Conservation (phyloP, 64 coral and sea anemone species). For the Catalaphyllia jardinei region DNA sequence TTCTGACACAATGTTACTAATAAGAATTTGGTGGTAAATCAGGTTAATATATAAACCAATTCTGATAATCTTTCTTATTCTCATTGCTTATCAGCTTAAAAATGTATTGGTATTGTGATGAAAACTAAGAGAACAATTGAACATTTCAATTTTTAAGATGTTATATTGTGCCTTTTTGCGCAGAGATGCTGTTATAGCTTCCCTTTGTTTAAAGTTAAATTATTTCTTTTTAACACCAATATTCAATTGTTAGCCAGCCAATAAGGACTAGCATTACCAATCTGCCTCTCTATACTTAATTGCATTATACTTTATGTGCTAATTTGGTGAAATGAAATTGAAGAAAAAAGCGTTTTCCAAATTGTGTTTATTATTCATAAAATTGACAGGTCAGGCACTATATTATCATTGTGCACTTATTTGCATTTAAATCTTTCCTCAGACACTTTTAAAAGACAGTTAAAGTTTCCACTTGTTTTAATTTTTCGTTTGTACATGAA, state of each 20-base stretch:
- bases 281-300: background rate
- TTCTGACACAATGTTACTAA: no score
- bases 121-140: no score
- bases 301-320: background rate
- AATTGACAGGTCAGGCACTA: background rate
- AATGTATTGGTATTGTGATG: no score
- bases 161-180: background rate
- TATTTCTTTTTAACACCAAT: background rate
- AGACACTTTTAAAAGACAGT: conserved; percentile 14
- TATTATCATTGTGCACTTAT: conserved; percentile 13
- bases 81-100: no score
- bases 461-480: conserved; percentile 18
- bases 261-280: background rate
- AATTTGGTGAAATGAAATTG: conserved; percentile 17
- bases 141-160: no score
- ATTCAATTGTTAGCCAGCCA: background rate
- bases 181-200: background rate
- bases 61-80: no score
- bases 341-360: background rate
- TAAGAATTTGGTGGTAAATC: no score
- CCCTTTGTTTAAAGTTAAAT: background rate
- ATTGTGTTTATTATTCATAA: conserved; percentile 9
- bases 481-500: background rate
- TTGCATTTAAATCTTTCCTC: conserved; percentile 13
- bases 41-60: no score